Evolutionary conservation across 1,140 invertebrate species (phyloP).

Genomic region (Centruroides vittatus): DNA sequence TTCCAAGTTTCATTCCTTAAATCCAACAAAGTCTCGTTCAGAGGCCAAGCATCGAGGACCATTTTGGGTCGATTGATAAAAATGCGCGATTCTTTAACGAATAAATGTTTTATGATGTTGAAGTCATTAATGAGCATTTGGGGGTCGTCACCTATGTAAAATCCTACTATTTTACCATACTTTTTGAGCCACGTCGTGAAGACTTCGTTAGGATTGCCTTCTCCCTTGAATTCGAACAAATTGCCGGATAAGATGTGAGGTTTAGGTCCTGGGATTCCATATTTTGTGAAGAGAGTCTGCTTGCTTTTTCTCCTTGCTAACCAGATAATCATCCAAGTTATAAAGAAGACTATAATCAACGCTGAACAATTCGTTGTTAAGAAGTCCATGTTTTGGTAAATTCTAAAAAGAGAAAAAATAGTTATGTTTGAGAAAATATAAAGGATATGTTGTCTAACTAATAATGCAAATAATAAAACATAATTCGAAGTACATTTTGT

Average conservation of each 20-base stretch:
- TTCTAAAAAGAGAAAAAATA: too few species aligned
- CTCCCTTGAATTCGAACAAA: slow-evolving; percentile 14
- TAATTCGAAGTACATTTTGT: too few species aligned
- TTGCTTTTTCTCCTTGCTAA: not conserved
- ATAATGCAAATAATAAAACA: too few species aligned
- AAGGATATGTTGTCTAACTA: too few species aligned
- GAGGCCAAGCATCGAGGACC: slow-evolving; percentile 21
- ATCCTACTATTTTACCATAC: slow-evolving; percentile 29
- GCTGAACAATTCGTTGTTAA: too few species aligned
- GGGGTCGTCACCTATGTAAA: slow-evolving; percentile 25
- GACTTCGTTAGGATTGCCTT: slow-evolving; percentile 14
- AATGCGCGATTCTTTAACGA: slow-evolving; percentile 23
- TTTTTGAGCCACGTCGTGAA: slow-evolving; percentile 25
- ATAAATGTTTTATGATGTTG: slow-evolving; percentile 21
- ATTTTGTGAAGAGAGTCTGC: not conserved
- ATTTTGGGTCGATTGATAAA: slow-evolving; percentile 26
- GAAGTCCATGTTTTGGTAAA: too few species aligned
- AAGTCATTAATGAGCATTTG: slow-evolving; percentile 25
- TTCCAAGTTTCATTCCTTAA: slow-evolving; percentile 33
- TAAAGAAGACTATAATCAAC: not conserved
- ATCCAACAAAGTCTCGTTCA: slow-evolving; percentile 23
- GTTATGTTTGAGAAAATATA: too few species aligned
- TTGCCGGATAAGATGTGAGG: slow-evolving; percentile 27
- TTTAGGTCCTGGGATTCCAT: slow-evolving; percentile 25
- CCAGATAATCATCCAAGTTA: not conserved